Evolutionary conservation across 2,888 invertebrate species (phyloP), one percentile per base, ranked within the genome.

Genomic region (Plemyria rubiginata): DNA sequence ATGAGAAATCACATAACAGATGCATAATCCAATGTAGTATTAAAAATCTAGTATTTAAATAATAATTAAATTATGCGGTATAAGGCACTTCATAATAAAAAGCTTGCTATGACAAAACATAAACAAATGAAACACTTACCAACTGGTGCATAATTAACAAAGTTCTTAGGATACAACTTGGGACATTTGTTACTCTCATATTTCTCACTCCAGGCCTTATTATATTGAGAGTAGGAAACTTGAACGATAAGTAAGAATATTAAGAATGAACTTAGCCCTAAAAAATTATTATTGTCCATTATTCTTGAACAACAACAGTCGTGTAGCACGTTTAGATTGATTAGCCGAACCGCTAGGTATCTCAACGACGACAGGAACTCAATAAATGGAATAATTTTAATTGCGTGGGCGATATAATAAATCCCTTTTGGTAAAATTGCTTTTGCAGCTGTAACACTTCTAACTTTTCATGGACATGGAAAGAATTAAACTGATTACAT

Each of bases 111-210:
- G 2, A 7, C 6, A 32, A 32, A 38, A 38, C 36, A 9, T 38
- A 3, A 11, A 38, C 36, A 38, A 38, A 38, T 38, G 11, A 16
- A 15, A 36, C 55, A 84, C 91, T 93, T 91, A 85, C 94, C 94
- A 56, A 88, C 87, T 67, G 94, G 94, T 54, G 93, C 90, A 77
- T 90, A 94, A 73, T 93, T 93, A 29, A 90, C 84, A 70, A 94
- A 94, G 75, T 94, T 92, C 75, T 87, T 92, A 2, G 93, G 93
- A 77, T 92, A 94, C 29, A 94, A 78, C 70, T 91, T 92, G 0
- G 94, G 93, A 71, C 94, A 94, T 60, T 92, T 84, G 72, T 90
- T 89, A 77, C 78, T 90, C 76, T 92, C 93, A 76, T 91, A 91
- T 73, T 90, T 92, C 60, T 92, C 90, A 76, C 74, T 87, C 91